Evolutionary conservation across 2,888 invertebrate species (phyloP).

Genomic region (Drosophila fungiperda): DNA sequence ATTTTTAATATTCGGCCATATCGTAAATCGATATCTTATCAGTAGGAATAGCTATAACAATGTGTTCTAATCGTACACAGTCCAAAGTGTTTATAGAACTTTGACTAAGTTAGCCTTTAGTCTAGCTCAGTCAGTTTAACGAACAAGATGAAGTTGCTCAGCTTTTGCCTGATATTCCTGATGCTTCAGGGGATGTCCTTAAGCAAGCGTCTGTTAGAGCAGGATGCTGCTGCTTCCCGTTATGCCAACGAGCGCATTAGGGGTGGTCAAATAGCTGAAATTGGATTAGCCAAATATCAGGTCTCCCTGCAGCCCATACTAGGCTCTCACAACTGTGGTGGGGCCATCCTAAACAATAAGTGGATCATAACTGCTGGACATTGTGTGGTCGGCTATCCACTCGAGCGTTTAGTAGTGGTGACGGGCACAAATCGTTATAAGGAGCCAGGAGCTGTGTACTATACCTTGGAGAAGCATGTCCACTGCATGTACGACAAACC

Average conservation of each 20-base stretch:
- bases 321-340: conserved; percentile 78
- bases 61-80: conserved; percentile 36
- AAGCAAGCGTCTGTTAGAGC: conserved; percentile 42
- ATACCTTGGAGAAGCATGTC: conserved; percentile 42
- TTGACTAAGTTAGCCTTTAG: conserved; percentile 23
- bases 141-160: conserved; percentile 51
- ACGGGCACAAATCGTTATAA: conserved; percentile 69
- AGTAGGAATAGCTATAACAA: neutral
- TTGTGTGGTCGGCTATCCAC: conserved; percentile 59
- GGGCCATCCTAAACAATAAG: conserved; percentile 67
- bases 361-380: conserved; percentile 81
- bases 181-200: conserved; percentile 24
- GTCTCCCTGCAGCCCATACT: conserved; percentile 72
- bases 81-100: conserved; percentile 24
- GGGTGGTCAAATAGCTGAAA: conserved; percentile 66
- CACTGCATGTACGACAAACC: conserved; percentile 73
- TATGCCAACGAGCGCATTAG: conserved; percentile 49
- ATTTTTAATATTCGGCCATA: neutral
- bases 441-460: conserved; percentile 56
- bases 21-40: neutral
- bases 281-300: conserved; percentile 79
- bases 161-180: conserved; percentile 25
- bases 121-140: conserved; percentile 28
- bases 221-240: neutral
- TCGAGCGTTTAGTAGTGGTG: conserved; percentile 50